Evolutionary conservation across 2,113 vertebrate species (phyloP).

Genomic region (Clarias batrachus): DNA sequence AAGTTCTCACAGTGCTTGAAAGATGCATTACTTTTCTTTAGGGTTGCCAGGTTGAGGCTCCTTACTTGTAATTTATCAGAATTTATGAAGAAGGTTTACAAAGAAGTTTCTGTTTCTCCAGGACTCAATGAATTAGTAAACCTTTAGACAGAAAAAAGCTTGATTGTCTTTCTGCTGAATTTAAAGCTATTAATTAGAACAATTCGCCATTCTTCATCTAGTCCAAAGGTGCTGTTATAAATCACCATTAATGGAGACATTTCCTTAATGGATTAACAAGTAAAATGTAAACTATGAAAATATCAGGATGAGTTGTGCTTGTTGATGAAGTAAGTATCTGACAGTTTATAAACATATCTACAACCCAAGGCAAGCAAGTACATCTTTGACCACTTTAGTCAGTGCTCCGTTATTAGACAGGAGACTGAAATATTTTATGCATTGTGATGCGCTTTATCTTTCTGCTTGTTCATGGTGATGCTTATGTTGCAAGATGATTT

Average conservation of each 20-base stretch:
- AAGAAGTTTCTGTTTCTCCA: neutral
- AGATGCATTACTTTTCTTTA: neutral
- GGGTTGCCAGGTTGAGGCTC: neutral
- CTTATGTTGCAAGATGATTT: neutral
- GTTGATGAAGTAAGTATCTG: neutral
- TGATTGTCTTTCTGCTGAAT: neutral
- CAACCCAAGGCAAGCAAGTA: neutral
- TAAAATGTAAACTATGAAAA: neutral
- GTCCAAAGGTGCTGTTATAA: neutral
- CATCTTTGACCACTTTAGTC: neutral
- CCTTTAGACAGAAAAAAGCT: neutral
- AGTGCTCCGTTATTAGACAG: neutral
- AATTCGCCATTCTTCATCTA: neutral
- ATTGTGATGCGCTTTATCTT: neutral
- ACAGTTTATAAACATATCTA: neutral
- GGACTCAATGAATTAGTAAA: neutral
- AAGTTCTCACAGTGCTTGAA: neutral
- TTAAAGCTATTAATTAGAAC: neutral
- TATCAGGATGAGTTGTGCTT: neutral
- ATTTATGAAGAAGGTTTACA: neutral
- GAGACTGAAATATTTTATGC: neutral
- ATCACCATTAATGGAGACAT: neutral
- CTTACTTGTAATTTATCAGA: neutral
- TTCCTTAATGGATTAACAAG: neutral
- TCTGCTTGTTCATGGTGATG: neutral